phyloP scores from a whole-genome alignment of 2,888 invertebrate species.

The Pyralis farinalis region DNA sequence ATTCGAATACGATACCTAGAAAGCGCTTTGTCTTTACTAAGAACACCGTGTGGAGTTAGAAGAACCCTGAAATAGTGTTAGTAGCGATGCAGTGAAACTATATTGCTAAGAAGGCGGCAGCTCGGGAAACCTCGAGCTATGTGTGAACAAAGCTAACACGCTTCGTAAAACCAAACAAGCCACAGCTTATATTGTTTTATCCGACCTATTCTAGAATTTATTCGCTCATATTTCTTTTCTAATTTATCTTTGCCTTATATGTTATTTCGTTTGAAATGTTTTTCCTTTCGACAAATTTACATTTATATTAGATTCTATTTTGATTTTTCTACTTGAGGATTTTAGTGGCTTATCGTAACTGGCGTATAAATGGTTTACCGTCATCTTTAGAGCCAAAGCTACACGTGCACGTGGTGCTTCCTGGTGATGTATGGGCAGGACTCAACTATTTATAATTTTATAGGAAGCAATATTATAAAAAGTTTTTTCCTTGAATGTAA shows the following conservation, averaged over 20 bases:
- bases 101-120: not conserved
- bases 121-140: constrained; percentile 5
- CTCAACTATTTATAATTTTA: no score
- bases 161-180: constrained; percentile 6
- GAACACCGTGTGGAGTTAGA: not conserved
- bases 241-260: constrained; percentile 5
- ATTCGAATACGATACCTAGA: not conserved
- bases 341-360: no score
- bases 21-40: constrained; percentile 8
- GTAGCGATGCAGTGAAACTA: not conserved
- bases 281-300: no score
- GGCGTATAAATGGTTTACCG: no score
- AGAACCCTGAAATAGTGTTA: constrained; percentile 2
- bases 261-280: not conserved
- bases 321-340: no score
- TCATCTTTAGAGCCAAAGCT: no score
- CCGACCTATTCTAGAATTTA: constrained; percentile 6
- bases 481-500: no score
- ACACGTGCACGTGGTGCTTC: no score
- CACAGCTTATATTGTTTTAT: constrained; percentile 4
- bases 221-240: constrained; percentile 6
- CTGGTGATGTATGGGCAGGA: no score
- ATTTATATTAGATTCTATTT: no score
- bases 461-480: no score
- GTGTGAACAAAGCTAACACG: constrained; percentile 16